A percentile compares a stretch with the other conserved stretches of the same genome.
Evolutionary conservation across 1,140 invertebrate species (phyloP).

Genomic region (Andricus grossulariae): DNA sequence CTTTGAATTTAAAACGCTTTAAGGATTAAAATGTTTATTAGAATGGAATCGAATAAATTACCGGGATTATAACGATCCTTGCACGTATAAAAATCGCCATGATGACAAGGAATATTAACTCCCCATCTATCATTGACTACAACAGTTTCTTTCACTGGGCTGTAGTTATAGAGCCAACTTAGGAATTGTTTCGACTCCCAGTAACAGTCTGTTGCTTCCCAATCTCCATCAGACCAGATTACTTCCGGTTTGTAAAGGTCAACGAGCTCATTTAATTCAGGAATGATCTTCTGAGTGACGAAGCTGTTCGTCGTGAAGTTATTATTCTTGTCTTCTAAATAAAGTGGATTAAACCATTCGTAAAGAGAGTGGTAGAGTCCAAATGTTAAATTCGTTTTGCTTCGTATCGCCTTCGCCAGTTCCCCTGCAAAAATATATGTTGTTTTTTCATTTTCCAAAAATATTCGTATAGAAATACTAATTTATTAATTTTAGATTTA

Average conservation of each 20-base stretch:
- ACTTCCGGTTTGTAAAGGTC: slow-evolving; percentile 90
- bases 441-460: neutral
- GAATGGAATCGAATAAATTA: slow-evolving; percentile 52
- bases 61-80: slow-evolving; percentile 91
- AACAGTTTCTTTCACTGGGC: slow-evolving; percentile 91
- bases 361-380: slow-evolving; percentile 92
- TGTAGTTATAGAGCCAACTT: slow-evolving; percentile 96
- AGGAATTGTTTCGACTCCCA: slow-evolving; percentile 87
- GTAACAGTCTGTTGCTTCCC: slow-evolving; percentile 87
- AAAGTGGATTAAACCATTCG: slow-evolving; percentile 94
- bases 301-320: slow-evolving; percentile 83
- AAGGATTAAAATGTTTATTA: too few relatives aligned
- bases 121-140: slow-evolving; percentile 93
- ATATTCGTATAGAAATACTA: neutral
- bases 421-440: slow-evolving; percentile 77
- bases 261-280: slow-evolving; percentile 85
- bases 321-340: slow-evolving; percentile 82
- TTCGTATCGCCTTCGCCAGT: slow-evolving; percentile 81
- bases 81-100: slow-evolving; percentile 93
- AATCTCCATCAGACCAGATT: slow-evolving; percentile 95
- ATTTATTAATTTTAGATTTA: slow-evolving; percentile 53
- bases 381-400: slow-evolving; percentile 81
- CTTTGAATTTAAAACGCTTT: too few relatives aligned
- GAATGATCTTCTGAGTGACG: slow-evolving; percentile 81
- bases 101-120: slow-evolving; percentile 83